Percentiles rank a stretch among this genome's conserved stretches.
phyloP scores from a whole-genome alignment of 2,113 vertebrate species.

The Pyrgilauda ruficollis region DNA sequence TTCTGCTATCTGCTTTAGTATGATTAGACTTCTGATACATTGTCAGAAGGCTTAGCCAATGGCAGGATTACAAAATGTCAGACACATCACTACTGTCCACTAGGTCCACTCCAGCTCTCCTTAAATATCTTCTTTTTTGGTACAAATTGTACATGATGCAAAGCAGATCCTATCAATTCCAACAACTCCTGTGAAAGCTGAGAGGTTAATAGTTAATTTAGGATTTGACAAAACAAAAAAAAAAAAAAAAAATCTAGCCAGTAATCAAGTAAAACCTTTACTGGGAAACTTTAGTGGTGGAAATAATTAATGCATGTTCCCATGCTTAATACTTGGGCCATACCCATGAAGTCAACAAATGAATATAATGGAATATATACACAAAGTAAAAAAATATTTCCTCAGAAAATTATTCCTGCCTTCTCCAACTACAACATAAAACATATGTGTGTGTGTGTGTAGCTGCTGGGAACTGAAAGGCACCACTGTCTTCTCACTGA shows the following conservation, averaged over 20 bases:
- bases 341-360: background rate
- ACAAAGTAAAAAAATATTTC: background rate
- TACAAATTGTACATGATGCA: conserved; percentile 17
- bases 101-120: background rate
- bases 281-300: background rate
- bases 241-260: background rate
- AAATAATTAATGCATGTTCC: background rate
- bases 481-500: background rate
- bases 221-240: background rate
- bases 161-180: background rate
- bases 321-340: background rate
- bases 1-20: conserved; percentile 4
- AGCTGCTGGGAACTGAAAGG: background rate
- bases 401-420: background rate
- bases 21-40: conserved; percentile 5
- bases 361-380: background rate
- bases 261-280: background rate
- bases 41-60: conserved; percentile 35
- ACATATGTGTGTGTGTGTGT: accelerated
- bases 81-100: background rate
- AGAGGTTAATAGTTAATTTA: background rate
- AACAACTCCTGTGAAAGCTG: background rate
- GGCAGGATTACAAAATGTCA: conserved; percentile 34
- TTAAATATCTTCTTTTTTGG: conserved; percentile 2
- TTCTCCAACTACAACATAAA: background rate